Base-by-base conservation (phyloP, 1,140 invertebrate genomes). In the Ridgeia piscesae region DNA sequence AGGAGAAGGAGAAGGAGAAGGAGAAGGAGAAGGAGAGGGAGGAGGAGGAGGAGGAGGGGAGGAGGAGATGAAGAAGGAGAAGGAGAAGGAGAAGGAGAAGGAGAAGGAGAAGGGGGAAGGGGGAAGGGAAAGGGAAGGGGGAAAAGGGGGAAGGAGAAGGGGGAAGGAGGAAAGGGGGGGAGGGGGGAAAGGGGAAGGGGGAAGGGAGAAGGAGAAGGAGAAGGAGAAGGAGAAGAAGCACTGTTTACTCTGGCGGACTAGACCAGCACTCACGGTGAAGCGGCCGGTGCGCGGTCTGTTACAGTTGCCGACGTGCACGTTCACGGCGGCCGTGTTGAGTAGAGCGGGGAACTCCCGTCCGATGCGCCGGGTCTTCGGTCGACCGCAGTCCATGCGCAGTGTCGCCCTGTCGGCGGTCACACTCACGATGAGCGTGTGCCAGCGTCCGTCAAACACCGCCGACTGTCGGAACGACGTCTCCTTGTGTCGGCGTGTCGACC, bases 281-380 rank as follows among this genome's bases (percentile, higher is more conserved):
- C 35, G 35, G 35, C 89, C 92, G 4, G 88, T 88, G 33, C 35
- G 48, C 9, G 21, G n/a, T 11, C 35, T 88, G 92, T 92, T 92
- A 35, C 92, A 92, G 34, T 92, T 91, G n/a, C 34, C 92, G 4
- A 92, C 35, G 90, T 92, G 92, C 6, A 92, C 27, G 33, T 92
- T 91, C 33, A 42, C 90, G 1, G 33, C 58, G 33, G 42, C 48
- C 31, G 91, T 42, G 92, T 92, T 42, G 35, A 92, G 58, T 8
- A 91, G 48, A 14, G 92, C 89, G 14, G 92, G 92, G 35, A 92
- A 92, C 21, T 33, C 31, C 31, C 92, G 89, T 34, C 48, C 34
- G 8, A 92, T 50, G 6, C 92, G 89, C 9, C 58, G 35, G 27
- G 34, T 34, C 33, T 33, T 34, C 35, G 77, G 91, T 33, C 77